phyloP scores from a whole-genome alignment of 2,797 vertebrate genomes.

The Prionace glauca region DNA sequence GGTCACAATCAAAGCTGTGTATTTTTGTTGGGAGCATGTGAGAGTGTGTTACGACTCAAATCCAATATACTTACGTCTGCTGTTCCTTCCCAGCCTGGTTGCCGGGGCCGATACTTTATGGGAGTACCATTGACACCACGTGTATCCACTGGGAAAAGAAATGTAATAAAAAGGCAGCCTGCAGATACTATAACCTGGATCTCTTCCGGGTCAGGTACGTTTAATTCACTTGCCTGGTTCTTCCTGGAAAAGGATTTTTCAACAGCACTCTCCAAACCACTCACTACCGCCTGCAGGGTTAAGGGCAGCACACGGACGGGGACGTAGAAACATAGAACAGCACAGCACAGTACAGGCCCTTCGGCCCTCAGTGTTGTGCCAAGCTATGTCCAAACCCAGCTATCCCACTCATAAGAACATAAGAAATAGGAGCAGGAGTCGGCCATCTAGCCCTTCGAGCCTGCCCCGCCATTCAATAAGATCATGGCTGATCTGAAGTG shows the following conservation, averaged over 20 bases:
- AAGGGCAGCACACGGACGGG: not conserved
- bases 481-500: too few relatives aligned
- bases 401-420: too few relatives aligned
- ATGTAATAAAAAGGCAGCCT: slow-evolving; percentile 66
- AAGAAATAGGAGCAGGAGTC: too few relatives aligned
- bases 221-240: not conserved
- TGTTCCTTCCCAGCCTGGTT: slow-evolving; percentile 70
- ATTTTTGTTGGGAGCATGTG: not conserved
- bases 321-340: too few relatives aligned
- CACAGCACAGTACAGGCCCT: too few relatives aligned
- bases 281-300: not conserved
- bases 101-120: slow-evolving; percentile 79
- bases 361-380: too few relatives aligned
- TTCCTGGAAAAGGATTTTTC: not conserved
- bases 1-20: not conserved
- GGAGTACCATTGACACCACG: slow-evolving; percentile 75
- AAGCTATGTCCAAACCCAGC: too few relatives aligned
- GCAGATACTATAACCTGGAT: slow-evolving; percentile 76
- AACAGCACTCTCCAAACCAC: not conserved
- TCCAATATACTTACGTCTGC: not conserved
- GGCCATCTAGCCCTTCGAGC: too few relatives aligned
- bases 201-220: slow-evolving; percentile 69
- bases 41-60: not conserved
- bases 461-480: too few relatives aligned
- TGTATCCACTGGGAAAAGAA: slow-evolving; percentile 75